Base-by-base conservation (phyloP, 1,140 invertebrate genomes). In the Cydia amplana region DNA sequence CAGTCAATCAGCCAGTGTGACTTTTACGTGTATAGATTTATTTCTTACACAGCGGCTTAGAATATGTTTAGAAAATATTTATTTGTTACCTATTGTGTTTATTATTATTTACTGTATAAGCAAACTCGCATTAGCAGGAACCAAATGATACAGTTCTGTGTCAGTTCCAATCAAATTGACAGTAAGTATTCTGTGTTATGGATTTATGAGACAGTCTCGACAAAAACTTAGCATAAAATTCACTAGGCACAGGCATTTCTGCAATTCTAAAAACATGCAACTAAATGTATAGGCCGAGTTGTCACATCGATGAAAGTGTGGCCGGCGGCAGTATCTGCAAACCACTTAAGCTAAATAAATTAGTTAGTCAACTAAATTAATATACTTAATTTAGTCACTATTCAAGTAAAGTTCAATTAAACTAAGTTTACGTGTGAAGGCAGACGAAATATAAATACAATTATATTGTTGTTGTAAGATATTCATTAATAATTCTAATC, bases 201-300 rank as follows among this genome's bases (percentile, higher is more conserved):
- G 55, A 60, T 60, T 60, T 60, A 23, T 23, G 55, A 10, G 55
- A 60, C 55, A 60, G 55, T 60, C 18, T 60, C 20, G 55, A 10
- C 20, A 60, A 60, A 55, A 60, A 12, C 55, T 60, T 60, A 60
- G 55, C 20, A 60, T 60, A 60, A 60, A 60, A 18, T 55, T 55
- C n/a, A 55, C 51, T 55, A 60, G 55, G 9, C 55, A 60, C 55
- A 60, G 7, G 4, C 49, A 10, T 60, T 60, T 60, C 55, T 60
- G 7, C 55, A 60, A 60, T 60, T 60, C 55, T 60, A 23, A 60
- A 51, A 23, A 60, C 55, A 60, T 7, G 55, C 55, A 60, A 60
- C 9, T 60, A 23, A 60, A 60, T 60, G 55, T 60, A 23, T 23
- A 60, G 55, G 55, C 55, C 55, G 7, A 60, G 55, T 60, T 60